Evolutionary conservation across 1,140 invertebrate genomes (phyloP).

Genomic region (Triops longicaudatus): DNA sequence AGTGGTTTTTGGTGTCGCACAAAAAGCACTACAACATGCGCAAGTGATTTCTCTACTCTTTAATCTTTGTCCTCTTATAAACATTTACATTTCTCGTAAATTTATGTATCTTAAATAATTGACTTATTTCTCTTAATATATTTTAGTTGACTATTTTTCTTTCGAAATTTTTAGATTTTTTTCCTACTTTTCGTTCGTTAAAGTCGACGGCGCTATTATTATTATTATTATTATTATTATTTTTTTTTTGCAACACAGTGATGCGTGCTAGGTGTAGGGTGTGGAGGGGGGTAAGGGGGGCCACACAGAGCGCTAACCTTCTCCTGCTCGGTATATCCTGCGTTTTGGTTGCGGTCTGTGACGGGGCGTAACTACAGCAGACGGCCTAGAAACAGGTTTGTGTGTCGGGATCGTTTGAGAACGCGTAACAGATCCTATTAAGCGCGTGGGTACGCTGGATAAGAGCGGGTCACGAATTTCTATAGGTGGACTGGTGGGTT

Average conservation of each 20-base stretch:
- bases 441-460: not conserved
- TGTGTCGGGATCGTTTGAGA: not conserved
- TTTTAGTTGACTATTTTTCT: too few relatives aligned
- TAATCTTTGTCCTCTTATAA: too few relatives aligned
- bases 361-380: not conserved
- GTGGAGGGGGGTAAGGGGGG: constrained; percentile 12
- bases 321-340: constrained; percentile 22
- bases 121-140: too few relatives aligned
- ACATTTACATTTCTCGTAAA: too few relatives aligned
- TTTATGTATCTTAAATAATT: too few relatives aligned
- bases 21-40: not conserved
- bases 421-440: not conserved
- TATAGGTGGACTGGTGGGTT: not conserved
- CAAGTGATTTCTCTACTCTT: not conserved
- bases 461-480: not conserved
- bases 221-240: too few relatives aligned
- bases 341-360: constrained; percentile 17
- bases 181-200: too few relatives aligned
- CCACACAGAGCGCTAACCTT: not conserved
- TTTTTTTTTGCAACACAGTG: not conserved
- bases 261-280: constrained; percentile 7
- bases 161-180: too few relatives aligned
- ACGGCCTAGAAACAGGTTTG: not conserved
- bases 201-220: too few relatives aligned
- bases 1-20: not conserved